Conservation (phyloP, 1,140 invertebrate species). For the Anagrus nilaparvatae region DNA sequence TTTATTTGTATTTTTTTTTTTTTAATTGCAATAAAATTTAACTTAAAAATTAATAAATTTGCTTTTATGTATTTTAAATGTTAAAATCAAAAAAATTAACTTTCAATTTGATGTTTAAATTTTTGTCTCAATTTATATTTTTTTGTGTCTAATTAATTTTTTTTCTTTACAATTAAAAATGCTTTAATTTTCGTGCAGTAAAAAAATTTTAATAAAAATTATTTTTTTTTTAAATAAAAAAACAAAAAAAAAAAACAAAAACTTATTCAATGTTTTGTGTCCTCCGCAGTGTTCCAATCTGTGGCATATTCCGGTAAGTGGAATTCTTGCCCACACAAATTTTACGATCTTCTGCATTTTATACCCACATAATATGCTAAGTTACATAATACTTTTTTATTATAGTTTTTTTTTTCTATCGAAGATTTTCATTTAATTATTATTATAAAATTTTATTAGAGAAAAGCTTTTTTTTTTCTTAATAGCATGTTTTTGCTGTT, state of each 20-base stretch:
- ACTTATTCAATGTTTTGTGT: constrained; percentile 44
- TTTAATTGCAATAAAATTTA: too few species aligned
- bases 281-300: constrained; percentile 79
- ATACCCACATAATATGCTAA: constrained; percentile 36
- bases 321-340: constrained; percentile 39
- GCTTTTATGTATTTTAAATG: too few species aligned
- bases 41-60: too few species aligned
- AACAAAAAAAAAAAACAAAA: constrained; percentile 18
- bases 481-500: constrained; percentile 16
- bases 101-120: too few species aligned
- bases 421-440: constrained; percentile 5
- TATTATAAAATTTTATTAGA: neutral
- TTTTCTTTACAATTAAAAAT: too few species aligned
- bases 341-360: constrained; percentile 31
- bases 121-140: too few species aligned
- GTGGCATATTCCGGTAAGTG: constrained; percentile 89
- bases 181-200: too few species aligned
- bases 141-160: too few species aligned
- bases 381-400: constrained; percentile 23
- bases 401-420: constrained; percentile 7
- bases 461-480: too few species aligned
- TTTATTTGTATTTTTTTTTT: too few species aligned
- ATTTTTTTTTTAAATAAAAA: constrained; percentile 10
- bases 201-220: too few species aligned
- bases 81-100: too few species aligned